Evolutionary conservation across 2,888 invertebrate species (phyloP), one percentile per base, ranked within the genome.

Genomic region (Pterostichus niger): DNA sequence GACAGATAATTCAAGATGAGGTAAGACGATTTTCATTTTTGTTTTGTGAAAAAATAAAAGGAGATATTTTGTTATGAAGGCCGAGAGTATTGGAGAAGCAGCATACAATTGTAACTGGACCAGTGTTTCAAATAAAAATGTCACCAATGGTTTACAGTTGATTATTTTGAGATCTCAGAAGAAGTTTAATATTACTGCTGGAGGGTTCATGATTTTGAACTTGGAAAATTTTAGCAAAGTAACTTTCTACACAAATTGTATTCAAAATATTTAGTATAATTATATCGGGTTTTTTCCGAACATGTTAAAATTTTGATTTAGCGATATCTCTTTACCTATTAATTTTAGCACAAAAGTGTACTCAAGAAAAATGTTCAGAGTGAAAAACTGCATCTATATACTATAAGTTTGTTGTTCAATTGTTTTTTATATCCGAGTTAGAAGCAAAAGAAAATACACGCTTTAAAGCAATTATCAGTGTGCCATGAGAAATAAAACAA

Each of bases 1-100:
- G 77, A 54, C 77, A 77, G 44, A 56, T 77, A 10, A 77, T 77
- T 56, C 77, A 77, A 77, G 77, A 77, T 33, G 59, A 77, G 77
- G 77, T 40, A 56, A 56, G 44, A 49, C 31, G 31, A 54, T 31
- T 59, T 59, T 59, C 59, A 31, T 10, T 59, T 11, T 59, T 59
- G 59, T 17, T 59, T 59, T 24, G 59, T 17, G 31, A 59, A 31
- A 24, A 59, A 59, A 31, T 59, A 59, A 31, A 59, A 31, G 5
- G 1, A 40, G 49, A n/a, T 2, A 31, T 59, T 31, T 59, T 59
- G 59, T 59, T 59, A 6, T 59, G 35, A 13, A 68, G 68, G 68
- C 17, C 35, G 68, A 35, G n/a, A 68, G 68, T 11, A 40, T 68
- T 35, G 68, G 68, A 40, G 11, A 10, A 15, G 35, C 68, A 13